phyloP scores from a whole-genome alignment of 1,140 invertebrate species.

The Pogonognathellus flavescens region DNA sequence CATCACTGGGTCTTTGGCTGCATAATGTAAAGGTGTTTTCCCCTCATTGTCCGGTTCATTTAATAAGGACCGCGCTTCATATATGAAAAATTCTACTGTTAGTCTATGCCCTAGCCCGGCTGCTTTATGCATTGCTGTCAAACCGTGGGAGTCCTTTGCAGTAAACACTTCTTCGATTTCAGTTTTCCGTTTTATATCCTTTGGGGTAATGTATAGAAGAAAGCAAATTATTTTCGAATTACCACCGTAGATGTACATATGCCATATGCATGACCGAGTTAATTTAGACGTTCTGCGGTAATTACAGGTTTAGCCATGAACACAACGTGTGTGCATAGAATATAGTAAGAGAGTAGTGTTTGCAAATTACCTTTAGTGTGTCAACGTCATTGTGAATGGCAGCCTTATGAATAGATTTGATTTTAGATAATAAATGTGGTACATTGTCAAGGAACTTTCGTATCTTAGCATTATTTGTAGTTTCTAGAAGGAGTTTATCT shows the following conservation, averaged over 20 bases:
- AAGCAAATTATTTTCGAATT: background rate
- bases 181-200: conserved; percentile 77
- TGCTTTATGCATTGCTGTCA: conserved; percentile 87
- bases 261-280: too few relatives aligned
- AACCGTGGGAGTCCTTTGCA: conserved; percentile 84
- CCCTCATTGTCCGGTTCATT: conserved; percentile 83
- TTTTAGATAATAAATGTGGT: conserved; percentile 83
- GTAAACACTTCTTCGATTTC: conserved; percentile 80
- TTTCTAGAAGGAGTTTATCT: conserved; percentile 82
- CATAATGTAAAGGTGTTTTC: conserved; percentile 91
- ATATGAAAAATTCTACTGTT: conserved; percentile 80
- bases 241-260: too few relatives aligned
- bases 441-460: conserved; percentile 86
- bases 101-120: conserved; percentile 82
- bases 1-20: conserved; percentile 79
- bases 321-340: too few relatives aligned
- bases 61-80: conserved; percentile 78
- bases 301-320: too few relatives aligned
- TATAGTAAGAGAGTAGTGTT: too few relatives aligned
- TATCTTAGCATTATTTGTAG: conserved; percentile 84
- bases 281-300: too few relatives aligned
- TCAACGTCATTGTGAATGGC: conserved; percentile 83
- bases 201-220: conserved; percentile 65
- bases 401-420: conserved; percentile 84
- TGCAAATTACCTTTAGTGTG: conserved; percentile 67